Percentiles rank a stretch among this genome's conserved stretches.
These are phyloP conservation scores for Bugulina stolonifera DNA, from an alignment of 2,888 invertebrate species.

Conservation along the genomic window DNA sequence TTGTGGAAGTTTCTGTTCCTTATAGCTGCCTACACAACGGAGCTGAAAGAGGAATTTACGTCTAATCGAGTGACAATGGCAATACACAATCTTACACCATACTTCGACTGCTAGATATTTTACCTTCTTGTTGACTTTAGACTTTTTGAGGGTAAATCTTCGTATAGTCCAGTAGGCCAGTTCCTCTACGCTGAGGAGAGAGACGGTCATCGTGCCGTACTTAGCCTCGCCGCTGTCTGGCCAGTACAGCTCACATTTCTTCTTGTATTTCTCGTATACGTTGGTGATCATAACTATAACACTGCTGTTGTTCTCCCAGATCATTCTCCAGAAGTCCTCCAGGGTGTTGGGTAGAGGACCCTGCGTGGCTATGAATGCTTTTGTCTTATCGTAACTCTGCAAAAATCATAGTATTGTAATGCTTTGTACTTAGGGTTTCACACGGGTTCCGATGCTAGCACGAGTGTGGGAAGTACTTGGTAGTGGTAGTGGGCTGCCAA, in stretches of 20 bases:
- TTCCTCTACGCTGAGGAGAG: conserved; percentile 78
- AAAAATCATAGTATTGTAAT: too few species aligned
- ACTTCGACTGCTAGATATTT: too few species aligned
- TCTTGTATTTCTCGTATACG: conserved; percentile 81
- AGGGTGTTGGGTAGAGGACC: conserved; percentile 88
- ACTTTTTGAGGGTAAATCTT: conserved; percentile 70
- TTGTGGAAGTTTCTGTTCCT: too few species aligned
- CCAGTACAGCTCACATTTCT: conserved; percentile 99
- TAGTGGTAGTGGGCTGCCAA: too few species aligned
- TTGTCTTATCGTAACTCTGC: conserved; percentile 65
- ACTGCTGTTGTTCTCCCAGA: conserved; percentile 89
- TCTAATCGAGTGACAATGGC: too few species aligned
- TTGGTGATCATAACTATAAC: conserved; percentile 98
- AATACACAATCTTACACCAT: too few species aligned
- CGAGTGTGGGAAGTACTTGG: too few species aligned
- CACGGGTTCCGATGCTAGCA: too few species aligned
- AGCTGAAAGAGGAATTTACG: too few species aligned
- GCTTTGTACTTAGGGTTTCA: too few species aligned
- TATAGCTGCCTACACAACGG: too few species aligned
- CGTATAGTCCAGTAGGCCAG: conserved; percentile 91
- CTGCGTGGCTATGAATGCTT: conserved; percentile 91
- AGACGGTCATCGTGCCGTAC: conserved; percentile 84
- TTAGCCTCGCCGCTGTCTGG: conserved; percentile 75
- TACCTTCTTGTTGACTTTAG: conserved; percentile 61
- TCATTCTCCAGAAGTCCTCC: conserved; percentile 95